Evolutionary conservation across 2,113 vertebrate species (phyloP).

Genomic region (Nesogale talazaci): DNA sequence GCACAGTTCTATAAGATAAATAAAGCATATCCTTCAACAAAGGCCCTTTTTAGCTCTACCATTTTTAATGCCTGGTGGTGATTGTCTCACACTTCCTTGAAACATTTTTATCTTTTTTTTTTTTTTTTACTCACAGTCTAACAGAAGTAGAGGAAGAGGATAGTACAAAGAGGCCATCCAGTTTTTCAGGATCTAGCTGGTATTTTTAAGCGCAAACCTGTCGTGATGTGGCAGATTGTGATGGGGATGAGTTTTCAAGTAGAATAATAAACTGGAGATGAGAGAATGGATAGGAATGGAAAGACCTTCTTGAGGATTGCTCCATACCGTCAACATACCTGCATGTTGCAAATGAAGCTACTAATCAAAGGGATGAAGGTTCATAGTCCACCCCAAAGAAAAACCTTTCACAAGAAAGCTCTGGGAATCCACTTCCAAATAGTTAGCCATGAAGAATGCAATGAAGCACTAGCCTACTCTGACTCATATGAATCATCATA

Average conservation of each 20-base stretch:
- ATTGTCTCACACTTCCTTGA: slow-evolving; percentile 41
- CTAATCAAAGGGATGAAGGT: background rate
- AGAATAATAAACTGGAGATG: background rate
- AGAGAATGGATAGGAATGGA: background rate
- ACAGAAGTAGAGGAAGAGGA: background rate
- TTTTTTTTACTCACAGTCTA: background rate
- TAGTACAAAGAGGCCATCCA: background rate
- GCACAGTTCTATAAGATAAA: background rate
- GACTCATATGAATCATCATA: background rate
- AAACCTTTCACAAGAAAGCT: background rate
- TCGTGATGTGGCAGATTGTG: background rate
- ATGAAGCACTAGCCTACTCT: background rate
- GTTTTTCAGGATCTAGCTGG: background rate
- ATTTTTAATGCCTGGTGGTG: background rate
- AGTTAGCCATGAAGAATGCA: background rate
- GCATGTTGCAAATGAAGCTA: background rate
- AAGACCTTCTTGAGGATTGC: background rate
- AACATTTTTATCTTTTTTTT: background rate
- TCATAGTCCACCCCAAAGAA: background rate
- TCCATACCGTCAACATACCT: background rate
- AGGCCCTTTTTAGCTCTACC: background rate
- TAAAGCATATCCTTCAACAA: background rate
- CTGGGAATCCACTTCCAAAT: background rate
- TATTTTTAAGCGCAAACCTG: background rate
- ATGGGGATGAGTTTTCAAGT: background rate